These are phyloP conservation scores for Gyps fulvus DNA, from an alignment of 2,113 vertebrate species.

Conservation along the genomic window DNA sequence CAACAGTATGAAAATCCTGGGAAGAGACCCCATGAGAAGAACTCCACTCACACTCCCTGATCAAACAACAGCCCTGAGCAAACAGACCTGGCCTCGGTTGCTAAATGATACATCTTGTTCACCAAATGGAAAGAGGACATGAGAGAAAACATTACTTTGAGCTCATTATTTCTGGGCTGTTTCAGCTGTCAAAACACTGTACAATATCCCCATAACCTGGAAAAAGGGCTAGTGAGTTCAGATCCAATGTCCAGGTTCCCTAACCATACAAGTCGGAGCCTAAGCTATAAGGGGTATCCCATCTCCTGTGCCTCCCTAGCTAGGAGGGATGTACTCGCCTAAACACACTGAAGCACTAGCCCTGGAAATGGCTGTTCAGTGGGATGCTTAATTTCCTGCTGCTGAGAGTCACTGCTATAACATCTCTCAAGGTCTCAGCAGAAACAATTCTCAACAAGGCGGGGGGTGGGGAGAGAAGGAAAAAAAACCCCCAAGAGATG, in stretches of 20 bases:
- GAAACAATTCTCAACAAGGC: not conserved
- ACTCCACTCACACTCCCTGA: not conserved
- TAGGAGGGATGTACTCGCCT: not conserved
- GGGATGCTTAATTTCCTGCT: not conserved
- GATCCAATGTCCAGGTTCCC: not conserved
- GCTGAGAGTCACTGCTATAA: not conserved
- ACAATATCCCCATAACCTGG: not conserved
- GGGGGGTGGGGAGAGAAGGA: too few species aligned
- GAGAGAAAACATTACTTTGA: not conserved
- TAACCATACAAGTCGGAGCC: accelerated
- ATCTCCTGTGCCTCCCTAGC: not conserved
- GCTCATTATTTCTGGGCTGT: not conserved
- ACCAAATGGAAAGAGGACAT: not conserved
- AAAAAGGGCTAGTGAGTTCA: not conserved
- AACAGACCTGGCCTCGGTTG: not conserved
- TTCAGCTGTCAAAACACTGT: not conserved
- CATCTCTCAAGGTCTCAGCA: not conserved
- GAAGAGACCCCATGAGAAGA: not conserved
- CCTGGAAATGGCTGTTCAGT: not conserved
- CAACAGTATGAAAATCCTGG: not conserved
- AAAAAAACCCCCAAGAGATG: not conserved
- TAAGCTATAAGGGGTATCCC: too few species aligned
- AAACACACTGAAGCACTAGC: not conserved
- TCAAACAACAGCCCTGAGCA: not conserved
- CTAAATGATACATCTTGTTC: not conserved